Percentiles rank a stretch among this genome's conserved stretches.
These are phyloP conservation scores for Hirtodrosophila histrioides DNA, from an alignment of 2,888 invertebrate genomes.

Conservation along the genomic window DNA sequence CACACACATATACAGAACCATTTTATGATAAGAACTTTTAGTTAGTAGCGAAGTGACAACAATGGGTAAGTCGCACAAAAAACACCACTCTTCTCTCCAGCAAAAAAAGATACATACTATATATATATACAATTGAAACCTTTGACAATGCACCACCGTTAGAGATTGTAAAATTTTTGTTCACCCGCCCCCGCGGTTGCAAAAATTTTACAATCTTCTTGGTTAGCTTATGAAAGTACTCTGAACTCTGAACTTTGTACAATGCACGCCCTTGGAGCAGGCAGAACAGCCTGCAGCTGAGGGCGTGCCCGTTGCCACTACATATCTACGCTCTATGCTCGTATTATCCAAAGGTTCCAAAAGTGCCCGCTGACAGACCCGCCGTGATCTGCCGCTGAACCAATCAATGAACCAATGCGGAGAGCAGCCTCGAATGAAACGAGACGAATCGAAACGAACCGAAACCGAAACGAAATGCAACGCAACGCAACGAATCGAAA, in stretches of 20 bases:
- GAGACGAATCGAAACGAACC: conserved; percentile 11
- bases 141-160: conserved; percentile 17
- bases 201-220: conserved; percentile 60
- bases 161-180: conserved; percentile 61
- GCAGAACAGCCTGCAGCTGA: conserved; percentile 40
- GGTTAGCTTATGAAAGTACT: conserved; percentile 5
- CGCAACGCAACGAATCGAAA: conserved; percentile 7
- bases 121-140: conserved; percentile 17
- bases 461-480: neutral
- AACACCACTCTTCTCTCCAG: conserved; percentile 23
- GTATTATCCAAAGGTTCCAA: conserved; percentile 79
- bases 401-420: conserved; percentile 48
- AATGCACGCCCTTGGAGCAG: conserved; percentile 48
- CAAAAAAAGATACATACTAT: conserved; percentile 13
- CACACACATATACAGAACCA: conserved; percentile 18
- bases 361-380: conserved; percentile 75
- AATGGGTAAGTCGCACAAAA: conserved; percentile 67
- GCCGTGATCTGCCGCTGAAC: conserved; percentile 74
- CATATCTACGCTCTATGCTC: conserved; percentile 78
- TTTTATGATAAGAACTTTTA: conserved; percentile 60
- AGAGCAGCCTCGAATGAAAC: conserved; percentile 36
- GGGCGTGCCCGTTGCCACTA: conserved; percentile 61
- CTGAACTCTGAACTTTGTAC: conserved; percentile 1
- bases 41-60: conserved; percentile 68
- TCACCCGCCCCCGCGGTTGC: neutral